Percentiles rank a stretch among this genome's conserved stretches.
Conservation (phyloP, 2,888 invertebrate genomes). For the Rhagium mordax region DNA sequence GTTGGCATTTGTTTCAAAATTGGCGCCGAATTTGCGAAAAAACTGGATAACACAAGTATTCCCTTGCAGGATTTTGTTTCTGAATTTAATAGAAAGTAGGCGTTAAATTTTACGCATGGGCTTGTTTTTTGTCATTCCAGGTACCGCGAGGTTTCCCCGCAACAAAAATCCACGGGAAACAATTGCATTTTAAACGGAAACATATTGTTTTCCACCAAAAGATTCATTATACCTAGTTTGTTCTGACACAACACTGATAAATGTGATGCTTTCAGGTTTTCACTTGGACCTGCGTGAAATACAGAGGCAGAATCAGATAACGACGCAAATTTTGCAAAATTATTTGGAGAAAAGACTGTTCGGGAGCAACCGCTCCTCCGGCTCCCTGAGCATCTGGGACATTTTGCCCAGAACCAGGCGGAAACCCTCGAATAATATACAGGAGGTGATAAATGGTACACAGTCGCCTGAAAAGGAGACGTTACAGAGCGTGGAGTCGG, state of each 20-base stretch:
- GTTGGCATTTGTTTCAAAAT: no score
- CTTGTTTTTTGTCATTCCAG: no score
- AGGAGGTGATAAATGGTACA: slow-evolving; percentile 60
- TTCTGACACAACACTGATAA: slow-evolving; percentile 38
- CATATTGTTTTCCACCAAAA: no score
- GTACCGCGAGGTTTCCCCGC: no score
- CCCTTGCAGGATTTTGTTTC: no score
- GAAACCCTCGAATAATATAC: slow-evolving; percentile 59
- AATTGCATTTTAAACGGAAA: no score
- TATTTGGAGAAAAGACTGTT: slow-evolving; percentile 81
- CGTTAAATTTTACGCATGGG: no score
- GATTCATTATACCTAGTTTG: not conserved
- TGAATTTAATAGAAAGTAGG: no score
- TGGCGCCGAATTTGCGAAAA: no score
- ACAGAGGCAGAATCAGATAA: slow-evolving; percentile 83
- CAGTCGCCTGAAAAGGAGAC: slow-evolving; percentile 67
- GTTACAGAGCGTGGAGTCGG: slow-evolving; percentile 81
- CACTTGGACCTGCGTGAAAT: slow-evolving; percentile 73
- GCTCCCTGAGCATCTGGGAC: slow-evolving; percentile 77
- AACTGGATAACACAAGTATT: no score
- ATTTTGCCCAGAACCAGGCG: slow-evolving; percentile 73
- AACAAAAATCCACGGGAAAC: no score
- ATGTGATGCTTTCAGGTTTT: slow-evolving; percentile 62
- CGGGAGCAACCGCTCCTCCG: slow-evolving; percentile 70
- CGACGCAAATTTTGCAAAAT: slow-evolving; percentile 83